Conservation (phyloP, 2,888 invertebrate genomes). For the Mystacides longicornis region DNA sequence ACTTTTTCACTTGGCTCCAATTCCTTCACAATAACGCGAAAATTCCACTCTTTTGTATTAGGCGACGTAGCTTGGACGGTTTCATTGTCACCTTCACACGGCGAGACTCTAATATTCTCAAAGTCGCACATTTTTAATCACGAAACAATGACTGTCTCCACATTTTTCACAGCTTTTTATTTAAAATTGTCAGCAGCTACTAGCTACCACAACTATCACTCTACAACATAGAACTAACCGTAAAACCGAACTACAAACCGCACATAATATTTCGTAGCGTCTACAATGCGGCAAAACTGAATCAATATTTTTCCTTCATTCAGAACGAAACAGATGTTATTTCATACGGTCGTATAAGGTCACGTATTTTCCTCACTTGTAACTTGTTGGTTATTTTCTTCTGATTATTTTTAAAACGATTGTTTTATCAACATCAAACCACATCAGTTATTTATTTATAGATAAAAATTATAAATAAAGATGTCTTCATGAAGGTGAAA, state of each 20-base stretch:
- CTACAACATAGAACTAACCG: not conserved
- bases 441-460: too few relatives aligned
- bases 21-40: constrained; percentile 45
- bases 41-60: constrained; percentile 32
- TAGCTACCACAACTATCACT: not conserved
- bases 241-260: constrained; percentile 1
- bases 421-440: too few relatives aligned
- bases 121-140: not conserved
- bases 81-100: not conserved
- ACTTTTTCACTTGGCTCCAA: constrained; percentile 47
- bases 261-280: not conserved
- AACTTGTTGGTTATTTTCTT: too few relatives aligned
- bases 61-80: not conserved
- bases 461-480: too few relatives aligned
- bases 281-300: constrained; percentile 5
- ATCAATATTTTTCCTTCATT: constrained; percentile 2
- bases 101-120: not conserved
- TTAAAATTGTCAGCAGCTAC: not conserved
- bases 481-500: too few relatives aligned
- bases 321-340: not conserved
- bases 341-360: too few relatives aligned
- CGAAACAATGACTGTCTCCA: not conserved
- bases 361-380: too few relatives aligned
- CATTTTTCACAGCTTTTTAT: not conserved
- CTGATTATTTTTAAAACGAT: too few relatives aligned